Evolutionary conservation across 2,113 vertebrate species (phyloP).

Genomic region (Alexandromys fortis): DNA sequence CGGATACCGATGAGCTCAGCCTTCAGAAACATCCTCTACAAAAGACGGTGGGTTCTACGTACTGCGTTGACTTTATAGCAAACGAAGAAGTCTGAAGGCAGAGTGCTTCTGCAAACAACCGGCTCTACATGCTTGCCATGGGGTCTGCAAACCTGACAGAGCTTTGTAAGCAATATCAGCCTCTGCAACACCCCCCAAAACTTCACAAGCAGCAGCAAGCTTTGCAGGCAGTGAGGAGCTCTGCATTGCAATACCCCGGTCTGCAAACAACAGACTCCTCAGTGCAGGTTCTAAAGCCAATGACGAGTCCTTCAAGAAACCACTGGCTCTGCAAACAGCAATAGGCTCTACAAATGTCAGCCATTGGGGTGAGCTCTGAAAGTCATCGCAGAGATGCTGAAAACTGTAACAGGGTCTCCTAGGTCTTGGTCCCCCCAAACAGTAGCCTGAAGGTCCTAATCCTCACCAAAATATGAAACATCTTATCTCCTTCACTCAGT

Average conservation of each 20-base stretch:
- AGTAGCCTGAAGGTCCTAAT: not conserved
- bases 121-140: not conserved
- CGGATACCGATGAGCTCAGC: constrained; percentile 48
- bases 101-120: constrained; percentile 23
- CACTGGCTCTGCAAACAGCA: constrained; percentile 52
- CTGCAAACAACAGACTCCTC: constrained; percentile 37
- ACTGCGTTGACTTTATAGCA: constrained; percentile 9
- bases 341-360: constrained; percentile 55
- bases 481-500: not conserved
- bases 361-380: not conserved
- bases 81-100: constrained; percentile 25
- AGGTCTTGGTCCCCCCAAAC: not conserved
- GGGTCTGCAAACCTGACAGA: constrained; percentile 48
- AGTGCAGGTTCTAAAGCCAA: constrained; percentile 57
- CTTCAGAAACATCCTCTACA: constrained; percentile 45
- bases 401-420: not conserved
- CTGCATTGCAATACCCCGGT: not conserved
- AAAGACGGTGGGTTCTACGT: constrained; percentile 21
- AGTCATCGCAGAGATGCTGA: constrained; percentile 1
- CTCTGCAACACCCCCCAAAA: constrained; percentile 44
- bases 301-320: constrained; percentile 46
- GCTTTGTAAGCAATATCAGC: constrained; percentile 40
- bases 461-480: not conserved
- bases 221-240: constrained; percentile 41
- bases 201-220: constrained; percentile 15